Percentiles rank a stretch among this genome's conserved stretches.
Evolutionary conservation across 2,888 invertebrate genomes (phyloP).

Genomic region (Priocnemis perturbator): DNA sequence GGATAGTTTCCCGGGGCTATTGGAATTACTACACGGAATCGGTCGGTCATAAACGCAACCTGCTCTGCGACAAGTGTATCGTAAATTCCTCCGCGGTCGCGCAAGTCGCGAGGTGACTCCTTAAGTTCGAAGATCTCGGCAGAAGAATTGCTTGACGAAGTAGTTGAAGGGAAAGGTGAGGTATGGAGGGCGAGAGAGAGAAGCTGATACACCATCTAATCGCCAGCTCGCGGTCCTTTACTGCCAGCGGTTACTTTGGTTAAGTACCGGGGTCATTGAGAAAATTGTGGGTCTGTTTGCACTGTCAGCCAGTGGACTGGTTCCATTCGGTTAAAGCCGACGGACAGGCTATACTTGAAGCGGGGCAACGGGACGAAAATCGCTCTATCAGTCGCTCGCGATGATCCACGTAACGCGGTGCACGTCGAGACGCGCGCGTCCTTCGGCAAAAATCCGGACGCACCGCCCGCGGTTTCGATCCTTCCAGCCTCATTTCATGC

Average conservation of each 20-base stretch:
- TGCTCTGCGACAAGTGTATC: too few relatives aligned
- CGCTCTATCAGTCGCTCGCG: slow-evolving; percentile 66
- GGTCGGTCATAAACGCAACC: too few relatives aligned
- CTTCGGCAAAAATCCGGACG: slow-evolving; percentile 26
- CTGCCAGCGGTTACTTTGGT: slow-evolving; percentile 69
- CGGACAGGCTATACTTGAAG: slow-evolving; percentile 73
- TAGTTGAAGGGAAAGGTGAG: too few relatives aligned
- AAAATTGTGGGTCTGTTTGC: slow-evolving; percentile 74
- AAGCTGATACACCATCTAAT: slow-evolving; percentile 56
- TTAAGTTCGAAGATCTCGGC: too few relatives aligned
- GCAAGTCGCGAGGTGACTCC: too few relatives aligned
- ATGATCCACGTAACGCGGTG: slow-evolving; percentile 31
- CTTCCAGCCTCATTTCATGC: slow-evolving; percentile 37
- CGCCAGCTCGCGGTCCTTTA: slow-evolving; percentile 63
- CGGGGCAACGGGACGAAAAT: slow-evolving; percentile 59
- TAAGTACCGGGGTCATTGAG: slow-evolving; percentile 72
- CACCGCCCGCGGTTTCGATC: slow-evolving; percentile 36
- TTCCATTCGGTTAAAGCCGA: slow-evolving; percentile 69
- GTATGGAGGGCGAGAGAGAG: slow-evolving; percentile 28
- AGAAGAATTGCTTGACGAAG: too few relatives aligned
- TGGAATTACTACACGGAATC: neutral
- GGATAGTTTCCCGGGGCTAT: neutral
- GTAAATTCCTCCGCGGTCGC: too few relatives aligned
- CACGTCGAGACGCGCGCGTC: slow-evolving; percentile 35
- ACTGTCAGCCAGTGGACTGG: slow-evolving; percentile 72